A percentile compares a stretch with the other conserved stretches of the same genome.
Conservation (phyloP, 2,113 vertebrate genomes). For the Grallaria varia region DNA sequence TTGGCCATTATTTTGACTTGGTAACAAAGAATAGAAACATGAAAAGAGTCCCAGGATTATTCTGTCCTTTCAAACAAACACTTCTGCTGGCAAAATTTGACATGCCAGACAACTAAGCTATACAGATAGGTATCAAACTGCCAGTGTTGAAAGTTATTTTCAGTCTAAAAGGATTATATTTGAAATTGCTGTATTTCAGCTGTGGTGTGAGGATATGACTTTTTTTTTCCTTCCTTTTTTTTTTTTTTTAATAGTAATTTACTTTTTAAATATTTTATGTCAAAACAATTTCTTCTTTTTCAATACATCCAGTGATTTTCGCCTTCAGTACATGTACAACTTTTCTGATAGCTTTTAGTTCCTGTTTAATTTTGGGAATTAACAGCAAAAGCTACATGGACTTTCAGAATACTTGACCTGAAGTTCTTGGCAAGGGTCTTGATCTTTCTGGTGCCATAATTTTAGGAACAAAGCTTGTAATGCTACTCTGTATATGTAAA, state of each 20-base stretch:
- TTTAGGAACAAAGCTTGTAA: not conserved
- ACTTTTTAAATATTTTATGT: not conserved
- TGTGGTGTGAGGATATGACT: not conserved
- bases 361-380: not conserved
- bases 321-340: not conserved
- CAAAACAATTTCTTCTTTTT: not conserved
- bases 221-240: no score
- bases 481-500: not conserved
- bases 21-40: slow-evolving; percentile 4
- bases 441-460: not conserved
- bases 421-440: not conserved
- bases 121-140: slow-evolving; percentile 1
- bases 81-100: slow-evolving; percentile 5
- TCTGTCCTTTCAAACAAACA: not conserved
- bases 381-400: not conserved
- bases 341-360: not conserved
- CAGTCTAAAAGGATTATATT: not conserved
- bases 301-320: not conserved
- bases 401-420: not conserved
- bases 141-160: not conserved
- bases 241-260: not conserved
- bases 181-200: not conserved
- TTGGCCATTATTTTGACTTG: slow-evolving; percentile 13
- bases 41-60: not conserved
- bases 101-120: not conserved